Percentiles rank a stretch among this genome's conserved stretches.
phyloP scores from a whole-genome alignment of 2,888 invertebrate species.

The Philonicus albiceps region DNA sequence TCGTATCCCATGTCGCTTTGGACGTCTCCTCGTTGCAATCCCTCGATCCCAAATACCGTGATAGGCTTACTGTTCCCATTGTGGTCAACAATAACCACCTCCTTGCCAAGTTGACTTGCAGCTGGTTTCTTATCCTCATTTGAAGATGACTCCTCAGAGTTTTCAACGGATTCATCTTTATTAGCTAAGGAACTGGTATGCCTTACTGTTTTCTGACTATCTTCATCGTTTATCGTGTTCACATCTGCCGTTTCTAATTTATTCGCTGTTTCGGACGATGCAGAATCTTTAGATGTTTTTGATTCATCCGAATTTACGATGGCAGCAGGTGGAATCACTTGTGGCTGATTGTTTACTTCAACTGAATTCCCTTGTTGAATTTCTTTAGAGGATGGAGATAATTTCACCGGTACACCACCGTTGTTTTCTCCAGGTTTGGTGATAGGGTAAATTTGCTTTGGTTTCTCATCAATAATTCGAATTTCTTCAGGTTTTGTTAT shows the following conservation, averaged over 20 bases:
- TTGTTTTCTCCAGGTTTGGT: conserved; percentile 52
- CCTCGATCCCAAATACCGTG: conserved; percentile 64
- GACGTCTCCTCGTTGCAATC: conserved; percentile 60
- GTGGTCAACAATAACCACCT: conserved; percentile 49
- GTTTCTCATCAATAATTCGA: conserved; percentile 59
- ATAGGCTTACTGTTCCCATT: conserved; percentile 53
- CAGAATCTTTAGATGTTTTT: neutral
- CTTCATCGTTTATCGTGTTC: conserved; percentile 43
- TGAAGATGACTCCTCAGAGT: neutral
- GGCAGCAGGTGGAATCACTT: neutral
- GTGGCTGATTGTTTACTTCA: neutral
- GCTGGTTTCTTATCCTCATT: neutral
- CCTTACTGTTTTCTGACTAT: conserved; percentile 45
- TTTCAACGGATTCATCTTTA: neutral
- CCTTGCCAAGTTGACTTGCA: conserved; percentile 45
- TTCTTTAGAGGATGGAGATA: neutral
- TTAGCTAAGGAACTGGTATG: conserved; percentile 33
- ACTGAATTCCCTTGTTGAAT: neutral
- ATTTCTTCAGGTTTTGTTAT: conserved; percentile 62
- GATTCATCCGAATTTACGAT: neutral
- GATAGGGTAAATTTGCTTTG: conserved; percentile 53
- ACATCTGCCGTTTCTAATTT: conserved; percentile 45
- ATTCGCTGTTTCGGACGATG: conserved; percentile 21
- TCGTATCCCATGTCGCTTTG: conserved; percentile 7
- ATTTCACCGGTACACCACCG: conserved; percentile 2